Base-by-base conservation (phyloP, 2,113 vertebrate genomes). In the Dipodomys ordii region DNA sequence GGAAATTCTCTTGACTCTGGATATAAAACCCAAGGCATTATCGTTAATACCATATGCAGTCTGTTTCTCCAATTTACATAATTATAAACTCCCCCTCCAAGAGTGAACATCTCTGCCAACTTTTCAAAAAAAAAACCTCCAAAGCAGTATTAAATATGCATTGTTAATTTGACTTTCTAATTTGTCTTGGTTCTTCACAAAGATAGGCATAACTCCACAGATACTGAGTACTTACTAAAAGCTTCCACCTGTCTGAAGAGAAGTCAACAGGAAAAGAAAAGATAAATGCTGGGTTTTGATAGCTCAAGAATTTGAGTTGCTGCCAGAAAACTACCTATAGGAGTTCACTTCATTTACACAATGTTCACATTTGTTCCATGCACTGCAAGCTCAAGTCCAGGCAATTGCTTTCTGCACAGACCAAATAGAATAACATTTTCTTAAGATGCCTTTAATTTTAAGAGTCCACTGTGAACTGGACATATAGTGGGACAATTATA, bases 51-150 rank as follows among this genome's bases (percentile, higher is more conserved):
- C 79, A 94, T 98, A 97, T 96, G 95, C 97, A 98, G 96, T 72
- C 93, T 94, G 77, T 92, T 97, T 92, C 95, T 95, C 95, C 79
- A 97, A 97, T 98, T 98, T 98, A 88, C 98, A 98, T 98, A 98
- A 98, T 98, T 98, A 98, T 96, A 96, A 98, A 95, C 91, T 98
- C 97, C 90, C 68, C 96, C 95, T 98, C 27, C 62, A 98, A 98
- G 92, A 97, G 95, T 97, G 97, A 98, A 97, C 96, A 97, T 95
- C 85, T 69, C 96, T 96, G 96, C 95, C 96, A 97, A 97, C 96
- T 96, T 96, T 23, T 83, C 92, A 92, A 91, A 96, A 91, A 83
- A 92, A 84, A 94, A 95, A 93, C 87, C 87, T 92, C 96, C 93
- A 98, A 97, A 96, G 30, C 49, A 92, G 69, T 71, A 84, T 97